Percentiles rank a stretch among this genome's conserved stretches.
These are phyloP conservation scores for Seira ritae DNA, from an alignment of 2,888 invertebrate species.

Conservation along the genomic window DNA sequence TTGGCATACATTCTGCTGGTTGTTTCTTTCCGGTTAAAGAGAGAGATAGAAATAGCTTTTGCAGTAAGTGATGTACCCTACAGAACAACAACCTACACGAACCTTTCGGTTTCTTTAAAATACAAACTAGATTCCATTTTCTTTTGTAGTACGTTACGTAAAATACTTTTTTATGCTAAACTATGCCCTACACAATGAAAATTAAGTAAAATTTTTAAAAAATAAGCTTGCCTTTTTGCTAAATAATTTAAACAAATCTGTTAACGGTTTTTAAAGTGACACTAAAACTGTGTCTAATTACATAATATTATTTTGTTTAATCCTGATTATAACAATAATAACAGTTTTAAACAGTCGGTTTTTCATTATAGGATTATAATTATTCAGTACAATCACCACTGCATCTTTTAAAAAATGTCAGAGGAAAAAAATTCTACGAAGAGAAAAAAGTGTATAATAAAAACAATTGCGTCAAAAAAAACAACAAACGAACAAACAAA, in stretches of 20 bases:
- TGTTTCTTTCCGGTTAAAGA: constrained; percentile 49
- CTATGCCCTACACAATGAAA: too few relatives aligned
- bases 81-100: too few relatives aligned
- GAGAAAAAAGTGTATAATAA: too few relatives aligned
- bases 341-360: constrained; percentile 42
- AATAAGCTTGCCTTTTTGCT: too few relatives aligned
- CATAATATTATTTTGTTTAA: constrained; percentile 35
- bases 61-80: constrained; percentile 54
- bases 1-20: constrained; percentile 70
- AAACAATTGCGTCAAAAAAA: too few relatives aligned
- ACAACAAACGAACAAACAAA: too few relatives aligned
- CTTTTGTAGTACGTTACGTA: too few relatives aligned
- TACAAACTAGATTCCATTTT: too few relatives aligned
- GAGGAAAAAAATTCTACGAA: constrained; percentile 26
- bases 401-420: constrained; percentile 35
- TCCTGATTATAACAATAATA: constrained; percentile 26
- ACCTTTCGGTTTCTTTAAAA: too few relatives aligned
- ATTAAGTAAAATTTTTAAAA: too few relatives aligned
- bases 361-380: constrained; percentile 1
- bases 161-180: too few relatives aligned
- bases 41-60: neutral
- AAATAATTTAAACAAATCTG: too few relatives aligned
- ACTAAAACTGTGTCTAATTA: constrained; percentile 30
- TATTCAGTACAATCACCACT: constrained; percentile 59
- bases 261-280: constrained; percentile 10